Conservation (phyloP, 1,140 invertebrate species). For the Drosophila persimilis region DNA sequence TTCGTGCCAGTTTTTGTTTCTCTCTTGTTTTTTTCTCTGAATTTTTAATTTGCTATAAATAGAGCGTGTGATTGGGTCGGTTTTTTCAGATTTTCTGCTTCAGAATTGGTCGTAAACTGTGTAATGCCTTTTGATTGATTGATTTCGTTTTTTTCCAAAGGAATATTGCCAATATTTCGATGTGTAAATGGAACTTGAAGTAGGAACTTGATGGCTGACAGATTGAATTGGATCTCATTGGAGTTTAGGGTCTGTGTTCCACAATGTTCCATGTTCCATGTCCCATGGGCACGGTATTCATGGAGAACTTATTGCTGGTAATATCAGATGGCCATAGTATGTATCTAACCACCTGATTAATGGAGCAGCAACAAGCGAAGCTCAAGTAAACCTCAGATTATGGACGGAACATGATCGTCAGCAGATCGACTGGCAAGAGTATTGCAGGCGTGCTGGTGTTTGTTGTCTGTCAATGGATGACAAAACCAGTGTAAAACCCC, state of each 20-base stretch:
- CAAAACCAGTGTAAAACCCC: constrained; percentile 59
- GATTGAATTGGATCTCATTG: constrained; percentile 31
- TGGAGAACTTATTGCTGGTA: constrained; percentile 14
- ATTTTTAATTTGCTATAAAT: constrained; percentile 76
- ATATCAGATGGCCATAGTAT: constrained; percentile 18
- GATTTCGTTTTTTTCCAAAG: constrained; percentile 38
- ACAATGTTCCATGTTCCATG: too few relatives aligned
- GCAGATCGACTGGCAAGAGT: constrained; percentile 24
- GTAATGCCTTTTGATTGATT: constrained; percentile 76
- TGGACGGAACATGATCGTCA: constrained; percentile 29
- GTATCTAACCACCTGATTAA: constrained; percentile 48
- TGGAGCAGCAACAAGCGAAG: constrained; percentile 35
- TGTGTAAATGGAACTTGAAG: constrained; percentile 16
- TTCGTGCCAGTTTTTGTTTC: constrained; percentile 64
- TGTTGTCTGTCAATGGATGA: constrained; percentile 38
- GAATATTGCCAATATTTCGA: constrained; percentile 25
- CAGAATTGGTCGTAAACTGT: constrained; percentile 30
- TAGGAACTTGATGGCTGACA: constrained; percentile 60
- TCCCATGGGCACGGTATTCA: constrained; percentile 2
- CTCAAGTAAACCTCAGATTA: constrained; percentile 47
- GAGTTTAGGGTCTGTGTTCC: constrained; percentile 1
- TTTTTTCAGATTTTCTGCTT: not conserved
- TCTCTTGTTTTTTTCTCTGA: constrained; percentile 52
- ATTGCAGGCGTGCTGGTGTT: constrained; percentile 35
- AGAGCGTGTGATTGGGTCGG: constrained; percentile 74